phyloP scores from a whole-genome alignment of 35 echinoderm and acorn worm genomes.

The Acanthaster planci region DNA sequence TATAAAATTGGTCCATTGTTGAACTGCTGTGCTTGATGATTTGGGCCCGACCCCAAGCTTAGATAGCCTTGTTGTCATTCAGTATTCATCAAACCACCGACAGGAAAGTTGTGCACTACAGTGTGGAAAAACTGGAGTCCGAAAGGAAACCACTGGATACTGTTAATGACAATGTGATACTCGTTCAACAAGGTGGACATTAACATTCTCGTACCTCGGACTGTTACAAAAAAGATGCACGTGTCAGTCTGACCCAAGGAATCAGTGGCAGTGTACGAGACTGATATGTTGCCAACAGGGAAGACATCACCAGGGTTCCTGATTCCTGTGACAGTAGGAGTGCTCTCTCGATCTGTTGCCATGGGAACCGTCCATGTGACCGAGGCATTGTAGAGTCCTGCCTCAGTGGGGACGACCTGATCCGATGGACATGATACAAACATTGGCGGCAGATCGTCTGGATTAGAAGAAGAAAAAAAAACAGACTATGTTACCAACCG shows the following conservation, averaged over 20 bases:
- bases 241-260: slow-evolving; percentile 5
- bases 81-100: no score
- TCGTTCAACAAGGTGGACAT: no score
- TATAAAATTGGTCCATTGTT: no score
- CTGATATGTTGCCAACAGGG: slow-evolving; percentile 8
- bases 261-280: slow-evolving; percentile 41
- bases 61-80: no score
- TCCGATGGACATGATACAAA: slow-evolving; percentile 29
- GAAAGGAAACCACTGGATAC: no score
- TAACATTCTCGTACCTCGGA: slow-evolving; percentile 31
- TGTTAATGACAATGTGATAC: no score
- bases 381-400: background rate
- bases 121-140: no score
- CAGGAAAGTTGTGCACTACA: no score
- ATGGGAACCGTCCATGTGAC: slow-evolving; percentile 34
- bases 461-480: background rate
- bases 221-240: slow-evolving; percentile 37
- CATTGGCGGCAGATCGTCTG: slow-evolving; percentile 30
- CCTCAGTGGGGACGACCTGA: background rate
- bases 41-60: no score
- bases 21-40: no score
- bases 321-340: background rate
- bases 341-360: slow-evolving; percentile 5
- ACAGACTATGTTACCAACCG: background rate
- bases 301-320: slow-evolving; percentile 9